Evolutionary conservation across 2,888 invertebrate genomes (phyloP).

Genomic region (Noctuana brunneofusca): DNA sequence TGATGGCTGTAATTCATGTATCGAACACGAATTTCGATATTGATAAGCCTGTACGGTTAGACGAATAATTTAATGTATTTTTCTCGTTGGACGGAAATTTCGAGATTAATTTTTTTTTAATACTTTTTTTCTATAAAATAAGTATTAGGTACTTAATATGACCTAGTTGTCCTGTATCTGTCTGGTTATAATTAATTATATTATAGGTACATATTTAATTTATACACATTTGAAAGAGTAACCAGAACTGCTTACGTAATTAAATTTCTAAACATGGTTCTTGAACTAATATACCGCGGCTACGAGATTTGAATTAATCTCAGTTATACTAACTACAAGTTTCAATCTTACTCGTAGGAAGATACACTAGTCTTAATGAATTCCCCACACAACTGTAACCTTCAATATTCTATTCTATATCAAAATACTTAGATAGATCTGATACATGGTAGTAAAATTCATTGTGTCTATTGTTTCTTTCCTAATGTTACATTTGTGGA

Average conservation of each 20-base stretch:
- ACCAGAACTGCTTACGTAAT: background rate
- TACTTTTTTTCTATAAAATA: background rate
- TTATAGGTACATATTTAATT: no score
- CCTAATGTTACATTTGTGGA: background rate
- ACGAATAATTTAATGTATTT: conserved; percentile 38
- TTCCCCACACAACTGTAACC: background rate
- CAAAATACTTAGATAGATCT: no score
- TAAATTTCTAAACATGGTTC: background rate
- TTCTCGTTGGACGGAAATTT: no score
- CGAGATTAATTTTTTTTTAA: background rate
- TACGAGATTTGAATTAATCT: background rate
- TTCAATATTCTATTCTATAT: background rate
- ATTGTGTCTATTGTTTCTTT: background rate
- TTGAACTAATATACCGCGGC: background rate
- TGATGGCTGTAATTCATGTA: conserved; percentile 81
- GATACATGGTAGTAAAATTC: background rate
- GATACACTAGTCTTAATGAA: background rate
- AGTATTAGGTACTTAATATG: no score
- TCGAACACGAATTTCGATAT: conserved; percentile 78
- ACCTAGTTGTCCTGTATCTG: no score
- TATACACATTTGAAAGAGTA: no score
- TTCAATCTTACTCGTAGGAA: no score
- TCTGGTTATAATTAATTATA: no score
- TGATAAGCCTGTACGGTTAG: conserved; percentile 65
- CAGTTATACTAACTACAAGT: background rate